phyloP scores from a whole-genome alignment of 2,888 invertebrate genomes.

The Ctena decussata region DNA sequence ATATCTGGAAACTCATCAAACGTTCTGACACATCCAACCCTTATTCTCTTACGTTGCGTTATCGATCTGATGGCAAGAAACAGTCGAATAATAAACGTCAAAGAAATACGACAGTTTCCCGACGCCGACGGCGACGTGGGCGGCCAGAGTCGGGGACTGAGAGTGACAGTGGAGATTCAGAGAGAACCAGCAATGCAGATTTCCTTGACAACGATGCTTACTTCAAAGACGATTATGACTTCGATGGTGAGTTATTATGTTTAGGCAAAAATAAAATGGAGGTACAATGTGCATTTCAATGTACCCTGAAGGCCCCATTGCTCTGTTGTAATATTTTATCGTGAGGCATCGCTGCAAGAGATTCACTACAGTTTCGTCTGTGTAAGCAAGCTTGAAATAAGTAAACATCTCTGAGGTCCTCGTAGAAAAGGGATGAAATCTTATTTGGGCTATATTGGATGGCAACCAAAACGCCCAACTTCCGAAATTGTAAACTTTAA shows the following conservation, averaged over 20 bases:
- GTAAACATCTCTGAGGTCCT: too few species aligned
- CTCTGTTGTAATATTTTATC: too few species aligned
- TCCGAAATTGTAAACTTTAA: too few species aligned
- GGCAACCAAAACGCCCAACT: too few species aligned
- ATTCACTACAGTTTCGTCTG: too few species aligned
- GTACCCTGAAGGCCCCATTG: too few species aligned
- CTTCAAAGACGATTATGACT: constrained; percentile 73
- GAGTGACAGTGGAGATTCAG: constrained; percentile 64
- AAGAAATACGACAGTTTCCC: constrained; percentile 28
- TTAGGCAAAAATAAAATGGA: too few species aligned
- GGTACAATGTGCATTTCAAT: too few species aligned
- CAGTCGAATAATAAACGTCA: constrained; percentile 43
- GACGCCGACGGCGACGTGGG: constrained; percentile 7
- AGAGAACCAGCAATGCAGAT: constrained; percentile 53
- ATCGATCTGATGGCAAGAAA: constrained; percentile 56
- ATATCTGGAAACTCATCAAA: constrained; percentile 71
- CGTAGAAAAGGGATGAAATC: too few species aligned
- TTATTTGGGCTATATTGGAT: too few species aligned
- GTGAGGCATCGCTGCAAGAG: too few species aligned
- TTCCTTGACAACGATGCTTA: constrained; percentile 67
- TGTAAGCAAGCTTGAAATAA: too few species aligned
- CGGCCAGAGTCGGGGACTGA: constrained; percentile 13
- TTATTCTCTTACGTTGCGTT: constrained; percentile 68
- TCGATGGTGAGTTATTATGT: constrained; percentile 72
- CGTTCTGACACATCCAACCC: constrained; percentile 66